Percentiles rank a stretch among this genome's conserved stretches.
Conservation (phyloP, 64 coral and sea anemone genomes). For the Anthopleura sola region DNA sequence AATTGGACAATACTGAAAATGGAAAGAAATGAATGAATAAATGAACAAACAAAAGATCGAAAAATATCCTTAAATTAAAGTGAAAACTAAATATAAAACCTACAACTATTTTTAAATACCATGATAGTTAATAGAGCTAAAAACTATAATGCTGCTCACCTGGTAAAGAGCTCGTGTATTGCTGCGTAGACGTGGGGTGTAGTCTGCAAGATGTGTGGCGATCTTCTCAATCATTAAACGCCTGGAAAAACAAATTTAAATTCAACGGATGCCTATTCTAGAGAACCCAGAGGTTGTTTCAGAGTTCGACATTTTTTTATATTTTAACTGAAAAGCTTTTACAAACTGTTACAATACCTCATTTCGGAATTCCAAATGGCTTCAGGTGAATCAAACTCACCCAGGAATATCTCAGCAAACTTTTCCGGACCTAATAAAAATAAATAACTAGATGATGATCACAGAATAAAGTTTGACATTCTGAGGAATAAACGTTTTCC, state of each 20-base stretch:
- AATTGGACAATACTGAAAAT: constrained; percentile 94
- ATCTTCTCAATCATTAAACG: constrained; percentile 99
- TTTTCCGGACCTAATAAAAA: constrained; percentile 66
- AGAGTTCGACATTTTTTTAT: too few species aligned
- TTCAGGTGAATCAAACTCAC: constrained; percentile 95
- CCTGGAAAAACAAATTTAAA: constrained; percentile 16
- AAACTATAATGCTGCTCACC: too few species aligned
- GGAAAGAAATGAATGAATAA: background rate
- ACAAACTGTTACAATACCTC: constrained; percentile 50
- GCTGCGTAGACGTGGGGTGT: constrained; percentile 81
- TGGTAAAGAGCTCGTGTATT: constrained; percentile 96
- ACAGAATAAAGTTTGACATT: background rate
- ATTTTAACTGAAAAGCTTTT: too few species aligned
- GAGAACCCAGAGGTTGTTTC: too few species aligned
- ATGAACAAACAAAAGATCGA: background rate
- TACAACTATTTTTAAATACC: too few species aligned
- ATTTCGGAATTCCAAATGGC: constrained; percentile 96
- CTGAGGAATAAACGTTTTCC: background rate
- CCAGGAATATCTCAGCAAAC: constrained; percentile 89
- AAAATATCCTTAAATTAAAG: background rate
- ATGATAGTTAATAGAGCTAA: too few species aligned
- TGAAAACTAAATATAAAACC: too few species aligned
- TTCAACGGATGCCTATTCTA: too few species aligned
- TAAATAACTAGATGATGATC: background rate
- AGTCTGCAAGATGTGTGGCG: constrained; percentile 90